Evolutionary conservation across 2,113 vertebrate genomes (phyloP).

Genomic region (Corydoras sp.): DNA sequence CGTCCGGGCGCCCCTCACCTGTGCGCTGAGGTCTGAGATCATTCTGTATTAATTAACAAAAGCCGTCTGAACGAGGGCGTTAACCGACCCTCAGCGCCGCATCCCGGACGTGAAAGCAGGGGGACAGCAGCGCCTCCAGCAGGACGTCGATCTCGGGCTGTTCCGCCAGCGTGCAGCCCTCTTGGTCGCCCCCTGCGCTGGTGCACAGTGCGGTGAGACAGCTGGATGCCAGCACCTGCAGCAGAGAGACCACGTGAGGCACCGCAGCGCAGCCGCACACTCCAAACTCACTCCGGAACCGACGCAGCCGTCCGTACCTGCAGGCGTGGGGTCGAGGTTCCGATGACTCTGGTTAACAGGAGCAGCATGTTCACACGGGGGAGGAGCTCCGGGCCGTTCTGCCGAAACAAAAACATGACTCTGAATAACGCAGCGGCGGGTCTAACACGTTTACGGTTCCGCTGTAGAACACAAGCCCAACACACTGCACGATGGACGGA

Average conservation of each 20-base stretch:
- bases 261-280: background rate
- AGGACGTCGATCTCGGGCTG: conserved; percentile 88
- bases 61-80: background rate
- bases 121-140: conserved; percentile 78
- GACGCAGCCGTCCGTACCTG: conserved; percentile 67
- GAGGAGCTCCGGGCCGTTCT: conserved; percentile 91
- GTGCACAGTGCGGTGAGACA: conserved; percentile 78
- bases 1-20: too few relatives aligned
- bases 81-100: conserved; percentile 82
- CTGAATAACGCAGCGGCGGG: too few relatives aligned
- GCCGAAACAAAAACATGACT: conserved; percentile 10
- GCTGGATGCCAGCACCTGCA: conserved; percentile 84
- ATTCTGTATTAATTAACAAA: background rate
- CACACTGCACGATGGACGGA: too few relatives aligned
- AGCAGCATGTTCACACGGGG: conserved; percentile 87
- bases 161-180: conserved; percentile 85
- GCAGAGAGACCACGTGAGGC: conserved; percentile 13
- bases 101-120: conserved; percentile 87
- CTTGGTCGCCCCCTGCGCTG: conserved; percentile 76
- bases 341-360: conserved; percentile 81
- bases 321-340: conserved; percentile 76
- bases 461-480: too few relatives aligned
- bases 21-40: background rate
- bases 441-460: too few relatives aligned
- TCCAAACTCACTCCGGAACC: background rate